Conservation (phyloP, 2,888 invertebrate species). For the Yponomeuta cagnagella region DNA sequence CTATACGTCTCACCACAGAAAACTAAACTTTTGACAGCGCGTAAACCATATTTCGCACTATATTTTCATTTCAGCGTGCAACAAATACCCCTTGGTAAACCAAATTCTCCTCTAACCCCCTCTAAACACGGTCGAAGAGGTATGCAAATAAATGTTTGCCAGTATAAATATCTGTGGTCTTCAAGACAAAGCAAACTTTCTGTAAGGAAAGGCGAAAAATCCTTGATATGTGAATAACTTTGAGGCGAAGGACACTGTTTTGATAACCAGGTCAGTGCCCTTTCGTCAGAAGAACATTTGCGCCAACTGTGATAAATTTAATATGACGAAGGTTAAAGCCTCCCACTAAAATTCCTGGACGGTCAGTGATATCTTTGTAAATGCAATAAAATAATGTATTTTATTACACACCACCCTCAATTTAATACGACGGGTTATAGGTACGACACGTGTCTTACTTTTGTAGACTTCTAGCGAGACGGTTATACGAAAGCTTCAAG, state of each 20-base stretch:
- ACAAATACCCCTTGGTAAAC: not conserved
- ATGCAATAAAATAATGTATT: too few relatives aligned
- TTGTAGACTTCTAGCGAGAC: too few relatives aligned
- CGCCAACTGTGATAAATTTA: too few relatives aligned
- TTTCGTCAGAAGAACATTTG: not conserved
- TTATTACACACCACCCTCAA: too few relatives aligned
- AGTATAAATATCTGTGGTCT: not conserved
- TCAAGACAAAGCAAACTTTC: not conserved
- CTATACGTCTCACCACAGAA: not conserved
- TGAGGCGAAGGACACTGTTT: not conserved
- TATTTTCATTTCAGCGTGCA: not conserved
- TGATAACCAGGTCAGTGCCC: not conserved
- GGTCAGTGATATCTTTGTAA: too few relatives aligned
- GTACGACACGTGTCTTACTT: too few relatives aligned
- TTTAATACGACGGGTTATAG: too few relatives aligned
- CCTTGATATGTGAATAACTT: conserved; percentile 3
- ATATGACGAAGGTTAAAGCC: too few relatives aligned
- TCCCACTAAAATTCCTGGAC: too few relatives aligned
- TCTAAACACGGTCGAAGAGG: not conserved
- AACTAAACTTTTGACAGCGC: not conserved
- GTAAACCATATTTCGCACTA: not conserved
- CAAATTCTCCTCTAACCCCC: not conserved
- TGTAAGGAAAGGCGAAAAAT: not conserved
- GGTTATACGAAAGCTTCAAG: too few relatives aligned
- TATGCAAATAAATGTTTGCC: not conserved